Evolutionary conservation across 2,888 invertebrate genomes (phyloP).

Genomic region (Eumerus sabulonum): DNA sequence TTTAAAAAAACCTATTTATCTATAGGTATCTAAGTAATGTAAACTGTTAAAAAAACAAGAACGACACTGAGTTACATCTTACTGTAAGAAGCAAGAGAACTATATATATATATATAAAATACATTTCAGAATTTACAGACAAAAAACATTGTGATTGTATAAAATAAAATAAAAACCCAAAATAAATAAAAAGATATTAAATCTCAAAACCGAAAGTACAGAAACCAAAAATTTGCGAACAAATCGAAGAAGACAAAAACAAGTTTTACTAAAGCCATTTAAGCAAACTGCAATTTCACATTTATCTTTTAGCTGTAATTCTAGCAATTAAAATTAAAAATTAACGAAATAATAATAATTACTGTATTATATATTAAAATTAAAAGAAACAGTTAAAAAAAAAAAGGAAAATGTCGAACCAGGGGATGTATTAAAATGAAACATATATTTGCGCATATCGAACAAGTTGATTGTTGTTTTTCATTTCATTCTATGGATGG

Average conservation of each 20-base stretch:
- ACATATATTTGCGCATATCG: slow-evolving; percentile 69
- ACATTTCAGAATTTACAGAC: slow-evolving; percentile 61
- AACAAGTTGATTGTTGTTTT: slow-evolving; percentile 43
- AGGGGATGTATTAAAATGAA: slow-evolving; percentile 42
- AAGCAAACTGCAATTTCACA: slow-evolving; percentile 42
- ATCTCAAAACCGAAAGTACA: no score
- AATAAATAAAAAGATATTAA: slow-evolving; percentile 35
- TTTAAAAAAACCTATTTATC: no score
- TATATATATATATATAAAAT: slow-evolving; percentile 27
- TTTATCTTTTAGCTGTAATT: slow-evolving; percentile 64
- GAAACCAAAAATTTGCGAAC: no score
- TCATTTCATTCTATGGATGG: no score
- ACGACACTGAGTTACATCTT: slow-evolving; percentile 31
- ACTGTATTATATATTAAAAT: slow-evolving; percentile 64
- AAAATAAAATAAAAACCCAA: slow-evolving; percentile 42
- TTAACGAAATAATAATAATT: slow-evolving; percentile 16
- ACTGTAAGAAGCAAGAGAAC: not conserved
- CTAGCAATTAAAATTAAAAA: slow-evolving; percentile 45
- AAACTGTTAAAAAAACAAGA: slow-evolving; percentile 34
- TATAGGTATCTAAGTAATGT: no score
- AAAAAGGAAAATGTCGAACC: slow-evolving; percentile 24
- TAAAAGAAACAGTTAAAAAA: slow-evolving; percentile 13
- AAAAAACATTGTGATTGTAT: slow-evolving; percentile 64
- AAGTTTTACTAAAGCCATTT: slow-evolving; percentile 44
- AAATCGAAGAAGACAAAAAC: not conserved